Evolutionary conservation across 2,797 vertebrate species (phyloP).

Genomic region (Ara ararauna): DNA sequence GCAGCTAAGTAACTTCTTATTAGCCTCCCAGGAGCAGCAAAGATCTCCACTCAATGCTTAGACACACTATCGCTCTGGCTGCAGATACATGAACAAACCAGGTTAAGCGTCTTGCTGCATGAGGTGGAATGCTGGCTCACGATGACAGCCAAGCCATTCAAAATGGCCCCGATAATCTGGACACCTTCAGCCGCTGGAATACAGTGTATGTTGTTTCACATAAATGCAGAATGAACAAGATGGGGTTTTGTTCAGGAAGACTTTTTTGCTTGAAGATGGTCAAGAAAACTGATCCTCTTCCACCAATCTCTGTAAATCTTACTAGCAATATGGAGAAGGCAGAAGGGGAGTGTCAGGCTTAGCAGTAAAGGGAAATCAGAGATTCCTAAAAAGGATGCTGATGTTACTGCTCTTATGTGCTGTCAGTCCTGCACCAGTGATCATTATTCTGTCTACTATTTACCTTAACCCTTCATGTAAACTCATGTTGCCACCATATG

Average conservation of each 20-base stretch:
- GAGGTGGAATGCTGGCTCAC: not conserved
- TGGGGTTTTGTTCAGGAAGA: not conserved
- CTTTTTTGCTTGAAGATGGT: not conserved
- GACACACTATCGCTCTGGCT: not conserved
- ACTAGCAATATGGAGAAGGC: not conserved
- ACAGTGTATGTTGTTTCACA: rapidly evolving
- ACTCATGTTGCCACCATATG: not conserved
- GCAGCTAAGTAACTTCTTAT: not conserved
- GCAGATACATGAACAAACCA: not conserved
- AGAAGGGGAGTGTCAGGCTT: not conserved
- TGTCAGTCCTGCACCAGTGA: not conserved
- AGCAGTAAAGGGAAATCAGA: not conserved
- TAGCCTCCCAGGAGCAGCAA: not conserved
- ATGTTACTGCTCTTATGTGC: not conserved
- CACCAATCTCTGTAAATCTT: not conserved
- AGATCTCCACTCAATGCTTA: not conserved
- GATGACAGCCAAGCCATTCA: not conserved
- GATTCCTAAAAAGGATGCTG: not conserved
- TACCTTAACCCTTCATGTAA: not conserved
- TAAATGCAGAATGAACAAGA: not conserved
- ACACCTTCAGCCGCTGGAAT: not conserved
- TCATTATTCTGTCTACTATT: not conserved
- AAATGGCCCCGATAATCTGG: not conserved
- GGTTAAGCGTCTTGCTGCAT: not conserved
- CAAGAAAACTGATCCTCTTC: not conserved